Conservation (phyloP, 2,888 invertebrate genomes). For the Chaetogeoica ovagalla region DNA sequence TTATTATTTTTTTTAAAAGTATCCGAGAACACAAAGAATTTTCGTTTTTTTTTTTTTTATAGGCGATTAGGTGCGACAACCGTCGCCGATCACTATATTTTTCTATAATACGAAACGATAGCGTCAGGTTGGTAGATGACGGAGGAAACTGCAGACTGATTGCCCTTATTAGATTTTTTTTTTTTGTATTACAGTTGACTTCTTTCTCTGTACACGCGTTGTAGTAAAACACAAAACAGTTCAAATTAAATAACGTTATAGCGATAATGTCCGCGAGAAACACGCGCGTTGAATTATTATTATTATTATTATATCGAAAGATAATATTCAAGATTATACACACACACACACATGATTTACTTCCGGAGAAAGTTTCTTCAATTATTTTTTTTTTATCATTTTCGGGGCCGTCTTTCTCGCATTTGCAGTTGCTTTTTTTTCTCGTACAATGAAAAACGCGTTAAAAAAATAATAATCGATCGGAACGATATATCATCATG, state of each 20-base stretch:
- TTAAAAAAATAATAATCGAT: slow-evolving; percentile 6
- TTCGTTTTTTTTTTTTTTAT: too few relatives aligned
- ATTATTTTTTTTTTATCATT: background rate
- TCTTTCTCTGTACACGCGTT: background rate
- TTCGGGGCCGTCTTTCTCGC: background rate
- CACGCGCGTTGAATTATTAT: background rate
- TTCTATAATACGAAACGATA: background rate
- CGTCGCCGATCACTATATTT: background rate
- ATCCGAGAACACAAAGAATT: too few relatives aligned
- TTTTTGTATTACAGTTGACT: background rate
- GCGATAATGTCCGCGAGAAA: background rate
- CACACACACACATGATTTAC: background rate
- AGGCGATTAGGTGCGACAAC: too few relatives aligned
- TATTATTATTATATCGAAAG: background rate
- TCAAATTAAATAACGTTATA: background rate
- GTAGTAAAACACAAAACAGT: background rate
- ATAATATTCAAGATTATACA: too few relatives aligned
- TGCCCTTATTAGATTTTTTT: background rate
- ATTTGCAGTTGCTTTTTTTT: background rate
- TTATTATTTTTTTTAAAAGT: too few relatives aligned
- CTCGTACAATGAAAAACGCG: background rate
- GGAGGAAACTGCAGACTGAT: too few relatives aligned
- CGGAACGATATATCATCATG: background rate
- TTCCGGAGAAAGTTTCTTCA: slow-evolving; percentile 25
- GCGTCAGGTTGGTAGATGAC: too few relatives aligned